Conservation (phyloP, 1,140 invertebrate species). For the Drosophila orosa region DNA sequence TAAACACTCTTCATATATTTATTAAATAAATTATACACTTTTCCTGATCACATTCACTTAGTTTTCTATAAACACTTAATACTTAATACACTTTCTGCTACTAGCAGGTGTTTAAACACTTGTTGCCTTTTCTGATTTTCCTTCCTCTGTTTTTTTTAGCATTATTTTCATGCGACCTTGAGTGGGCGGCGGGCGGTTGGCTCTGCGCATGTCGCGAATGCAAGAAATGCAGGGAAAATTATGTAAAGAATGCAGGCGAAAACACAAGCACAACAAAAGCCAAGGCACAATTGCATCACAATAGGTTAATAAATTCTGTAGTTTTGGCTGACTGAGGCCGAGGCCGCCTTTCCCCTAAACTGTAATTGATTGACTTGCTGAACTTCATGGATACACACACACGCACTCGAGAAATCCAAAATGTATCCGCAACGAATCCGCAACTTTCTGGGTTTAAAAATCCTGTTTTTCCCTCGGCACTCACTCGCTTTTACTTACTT, state of each 20-base stretch:
- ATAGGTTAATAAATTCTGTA: conserved; percentile 7
- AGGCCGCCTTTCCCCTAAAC: background rate
- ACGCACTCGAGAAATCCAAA: background rate
- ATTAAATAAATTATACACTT: background rate
- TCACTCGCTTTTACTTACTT: conserved; percentile 41
- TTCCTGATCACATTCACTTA: too few species aligned
- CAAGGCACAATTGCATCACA: conserved; percentile 57
- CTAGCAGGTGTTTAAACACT: conserved; percentile 43
- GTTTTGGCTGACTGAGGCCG: conserved; percentile 1
- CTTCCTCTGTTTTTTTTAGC: conserved; percentile 22
- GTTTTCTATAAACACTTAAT: background rate
- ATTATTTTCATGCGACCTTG: conserved; percentile 57
- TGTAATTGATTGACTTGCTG: conserved; percentile 20
- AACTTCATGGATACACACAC: conserved; percentile 31
- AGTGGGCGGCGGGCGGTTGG: conserved; percentile 27
- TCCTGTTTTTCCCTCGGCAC: background rate
- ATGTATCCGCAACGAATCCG: background rate
- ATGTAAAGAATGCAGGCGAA: conserved; percentile 64
- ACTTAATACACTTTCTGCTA: background rate
- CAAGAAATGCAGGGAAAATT: conserved; percentile 53
- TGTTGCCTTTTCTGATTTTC: conserved; percentile 50
- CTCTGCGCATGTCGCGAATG: conserved; percentile 66
- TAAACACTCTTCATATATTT: background rate
- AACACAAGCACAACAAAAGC: conserved; percentile 31
- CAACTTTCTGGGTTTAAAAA: conserved; percentile 7